Conservation (phyloP, 2,888 invertebrate species). For the Lithophane leautieri region DNA sequence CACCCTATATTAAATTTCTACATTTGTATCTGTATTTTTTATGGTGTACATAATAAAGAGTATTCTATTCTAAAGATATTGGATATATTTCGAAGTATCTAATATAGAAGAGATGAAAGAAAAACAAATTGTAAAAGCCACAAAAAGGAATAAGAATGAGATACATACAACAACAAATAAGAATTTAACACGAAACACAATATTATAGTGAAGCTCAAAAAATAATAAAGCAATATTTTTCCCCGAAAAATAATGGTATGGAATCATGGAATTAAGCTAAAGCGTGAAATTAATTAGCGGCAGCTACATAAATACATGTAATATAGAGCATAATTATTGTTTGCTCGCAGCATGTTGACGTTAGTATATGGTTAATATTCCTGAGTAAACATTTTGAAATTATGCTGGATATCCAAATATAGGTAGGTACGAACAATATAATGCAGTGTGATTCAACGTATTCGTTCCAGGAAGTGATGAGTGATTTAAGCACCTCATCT, state of each 20-base stretch:
- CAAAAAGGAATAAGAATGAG: neutral
- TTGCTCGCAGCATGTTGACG: neutral
- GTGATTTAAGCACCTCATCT: no score
- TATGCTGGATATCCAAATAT: neutral
- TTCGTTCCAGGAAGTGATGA: no score
- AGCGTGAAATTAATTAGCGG: neutral
- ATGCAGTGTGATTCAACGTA: no score
- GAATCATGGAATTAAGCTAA: neutral
- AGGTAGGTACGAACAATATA: no score
- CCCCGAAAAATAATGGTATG: neutral
- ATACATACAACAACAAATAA: neutral
- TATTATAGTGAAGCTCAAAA: neutral
- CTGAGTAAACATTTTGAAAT: conserved; percentile 10
- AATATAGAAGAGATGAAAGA: neutral
- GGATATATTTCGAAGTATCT: neutral
- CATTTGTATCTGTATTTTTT: no score
- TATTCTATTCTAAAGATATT: no score
- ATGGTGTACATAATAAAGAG: no score
- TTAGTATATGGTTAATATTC: neutral
- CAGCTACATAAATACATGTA: neutral
- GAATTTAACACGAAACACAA: neutral
- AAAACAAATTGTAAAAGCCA: neutral
- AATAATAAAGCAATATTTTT: neutral
- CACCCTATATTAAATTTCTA: no score
- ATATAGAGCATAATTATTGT: neutral